Evolutionary conservation across 2,888 invertebrate species (phyloP).

Genomic region (Morpho deidamia): DNA sequence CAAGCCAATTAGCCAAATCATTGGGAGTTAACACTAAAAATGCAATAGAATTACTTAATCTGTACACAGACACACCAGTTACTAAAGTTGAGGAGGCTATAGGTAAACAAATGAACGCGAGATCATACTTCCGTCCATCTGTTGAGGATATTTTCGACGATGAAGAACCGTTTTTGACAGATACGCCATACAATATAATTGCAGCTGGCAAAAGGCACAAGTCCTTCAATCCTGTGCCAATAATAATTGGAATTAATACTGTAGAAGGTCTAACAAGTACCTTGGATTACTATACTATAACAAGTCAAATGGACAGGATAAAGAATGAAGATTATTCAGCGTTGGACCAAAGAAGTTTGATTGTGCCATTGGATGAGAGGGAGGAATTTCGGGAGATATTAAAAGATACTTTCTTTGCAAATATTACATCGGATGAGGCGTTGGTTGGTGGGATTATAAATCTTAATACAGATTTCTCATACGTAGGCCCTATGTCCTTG

Average conservation of each 20-base stretch:
- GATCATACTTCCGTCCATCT: slow-evolving; percentile 60
- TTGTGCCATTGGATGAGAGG: slow-evolving; percentile 40
- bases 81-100: slow-evolving; percentile 57
- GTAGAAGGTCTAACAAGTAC: slow-evolving; percentile 73
- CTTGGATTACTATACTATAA: slow-evolving; percentile 57
- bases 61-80: slow-evolving; percentile 48
- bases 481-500: slow-evolving; percentile 58
- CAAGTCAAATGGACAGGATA: slow-evolving; percentile 57
- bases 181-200: slow-evolving; percentile 64
- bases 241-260: slow-evolving; percentile 73
- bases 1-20: slow-evolving; percentile 58
- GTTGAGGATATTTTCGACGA: slow-evolving; percentile 51
- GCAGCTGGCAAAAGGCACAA: slow-evolving; percentile 34
- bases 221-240: slow-evolving; percentile 59
- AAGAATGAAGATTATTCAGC: slow-evolving; percentile 55
- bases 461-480: slow-evolving; percentile 60
- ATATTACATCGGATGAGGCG: slow-evolving; percentile 50
- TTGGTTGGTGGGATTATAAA: slow-evolving; percentile 63
- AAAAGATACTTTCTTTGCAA: slow-evolving; percentile 57
- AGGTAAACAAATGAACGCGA: slow-evolving; percentile 61
- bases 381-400: slow-evolving; percentile 46
- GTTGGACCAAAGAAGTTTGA: slow-evolving; percentile 48
- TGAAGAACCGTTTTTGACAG: slow-evolving; percentile 60
- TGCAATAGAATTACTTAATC: slow-evolving; percentile 42
- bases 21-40: slow-evolving; percentile 49